Evolutionary conservation across 2,113 vertebrate species (phyloP), one percentile per base, ranked within the genome.

Genomic region (Falcunculus frontatus): DNA sequence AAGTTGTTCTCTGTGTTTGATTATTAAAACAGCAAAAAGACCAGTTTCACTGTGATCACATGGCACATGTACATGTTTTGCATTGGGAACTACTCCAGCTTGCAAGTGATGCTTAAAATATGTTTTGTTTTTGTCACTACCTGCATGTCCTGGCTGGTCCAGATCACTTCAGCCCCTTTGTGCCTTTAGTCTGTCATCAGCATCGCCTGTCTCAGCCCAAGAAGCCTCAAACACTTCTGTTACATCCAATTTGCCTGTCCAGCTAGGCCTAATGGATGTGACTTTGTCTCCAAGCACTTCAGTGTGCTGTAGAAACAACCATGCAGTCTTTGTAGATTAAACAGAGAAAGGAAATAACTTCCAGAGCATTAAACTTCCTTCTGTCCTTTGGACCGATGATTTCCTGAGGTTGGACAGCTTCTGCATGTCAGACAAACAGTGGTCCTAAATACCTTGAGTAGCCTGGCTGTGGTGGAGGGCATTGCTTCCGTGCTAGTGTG

Each of bases 41-140:
- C 1, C 2, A 53, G 5, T 67, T 87, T 78, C 41, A 18, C 22
- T 70, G 17, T 29, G 16, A 16, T 46, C 26, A 57, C 25, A 13
- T 62, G 44, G 15, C 29, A 32, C 2, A 1, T 16, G 32, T n/a
- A 15, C 10, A 3, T 6, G 39, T 52, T 75, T 57, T 0, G 0
- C 42, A 16, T 20, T 59, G 57, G 33, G 11, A 88, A 30, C 27
- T 41, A 59, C 18, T 75, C 27, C 75, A 88, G 33, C 47, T 63
- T 85, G 47, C 29, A 82, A 82, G 21, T 30, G 39, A 27, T 72
- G 35, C 30, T 82, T 75, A 78, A 85, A 79, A 52, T 25, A 67
- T 4, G 1, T 63, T 64, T 82, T 76, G 39, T 22, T 41, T 65
- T 8, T 52, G 12, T 56, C 4, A 23, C 29, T 59, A 57, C 27